phyloP scores from a whole-genome alignment of 2,888 invertebrate genomes.

The Oscheius sp. region DNA sequence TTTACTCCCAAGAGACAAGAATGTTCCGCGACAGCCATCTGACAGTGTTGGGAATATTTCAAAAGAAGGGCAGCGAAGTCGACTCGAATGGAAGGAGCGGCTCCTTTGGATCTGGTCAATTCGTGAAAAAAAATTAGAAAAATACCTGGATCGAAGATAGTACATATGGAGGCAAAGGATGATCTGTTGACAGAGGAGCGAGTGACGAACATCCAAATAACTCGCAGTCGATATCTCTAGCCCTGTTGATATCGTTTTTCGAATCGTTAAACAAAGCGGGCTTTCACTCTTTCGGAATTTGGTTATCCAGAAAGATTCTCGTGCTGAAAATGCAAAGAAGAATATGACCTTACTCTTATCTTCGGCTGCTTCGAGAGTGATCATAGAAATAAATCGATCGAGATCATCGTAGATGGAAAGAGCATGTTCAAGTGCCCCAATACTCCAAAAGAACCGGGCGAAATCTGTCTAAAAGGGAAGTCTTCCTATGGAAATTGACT shows the following conservation, averaged over 20 bases:
- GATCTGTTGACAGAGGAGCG: constrained; percentile 49
- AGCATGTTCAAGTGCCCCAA: constrained; percentile 53
- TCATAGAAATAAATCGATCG: constrained; percentile 44
- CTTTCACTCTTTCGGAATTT: constrained; percentile 6
- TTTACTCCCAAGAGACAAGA: constrained; percentile 37
- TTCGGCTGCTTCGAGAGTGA: constrained; percentile 35
- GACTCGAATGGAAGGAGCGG: constrained; percentile 43
- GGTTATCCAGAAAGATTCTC: constrained; percentile 14
- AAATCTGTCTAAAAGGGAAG: constrained; percentile 45
- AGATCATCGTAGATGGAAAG: constrained; percentile 53
- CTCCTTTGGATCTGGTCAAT: constrained; percentile 35
- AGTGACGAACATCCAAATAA: constrained; percentile 46
- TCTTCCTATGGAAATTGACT: background rate
- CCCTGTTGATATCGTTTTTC: background rate
- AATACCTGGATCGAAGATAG: constrained; percentile 18
- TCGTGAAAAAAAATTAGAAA: no score
- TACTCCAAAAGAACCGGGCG: constrained; percentile 50
- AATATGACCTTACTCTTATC: background rate
- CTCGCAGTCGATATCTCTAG: background rate
- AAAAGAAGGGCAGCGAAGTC: constrained; percentile 52
- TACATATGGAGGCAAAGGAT: constrained; percentile 47
- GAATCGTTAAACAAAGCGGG: constrained; percentile 14
- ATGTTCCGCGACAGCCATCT: constrained; percentile 49
- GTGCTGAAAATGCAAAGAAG: background rate
- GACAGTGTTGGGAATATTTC: constrained; percentile 40